Evolutionary conservation across 92 coral and sea anemone species (phyloP).

Genomic region (Plumapathes pennacea): DNA sequence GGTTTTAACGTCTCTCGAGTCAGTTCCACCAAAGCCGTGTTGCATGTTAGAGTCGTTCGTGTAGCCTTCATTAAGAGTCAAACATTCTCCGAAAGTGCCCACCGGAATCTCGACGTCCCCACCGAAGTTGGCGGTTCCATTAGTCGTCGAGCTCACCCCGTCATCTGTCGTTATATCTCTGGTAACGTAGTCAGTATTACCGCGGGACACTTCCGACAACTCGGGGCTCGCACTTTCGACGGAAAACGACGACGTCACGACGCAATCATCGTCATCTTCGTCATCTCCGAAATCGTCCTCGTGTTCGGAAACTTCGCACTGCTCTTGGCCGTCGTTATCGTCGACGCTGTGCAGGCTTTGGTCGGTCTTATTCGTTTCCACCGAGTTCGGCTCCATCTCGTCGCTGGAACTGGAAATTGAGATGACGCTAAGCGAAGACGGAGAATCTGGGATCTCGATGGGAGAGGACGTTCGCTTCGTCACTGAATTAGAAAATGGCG

Average conservation of each 20-base stretch:
- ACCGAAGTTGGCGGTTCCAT: conserved; percentile 40
- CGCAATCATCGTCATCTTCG: conserved; percentile 79
- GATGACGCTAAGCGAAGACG: conserved; percentile 91
- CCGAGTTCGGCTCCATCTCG: conserved; percentile 82
- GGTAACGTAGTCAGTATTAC: conserved; percentile 1
- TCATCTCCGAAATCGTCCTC: conserved; percentile 85
- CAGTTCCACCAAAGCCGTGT: too few relatives aligned
- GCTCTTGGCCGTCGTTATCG: conserved; percentile 45
- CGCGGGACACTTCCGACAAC: conserved; percentile 35
- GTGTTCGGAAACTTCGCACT: conserved; percentile 29
- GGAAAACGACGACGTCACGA: conserved; percentile 88
- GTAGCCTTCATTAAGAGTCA: conserved; percentile 12
- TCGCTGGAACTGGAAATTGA: conserved; percentile 98
- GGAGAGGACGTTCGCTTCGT: conserved; percentile 88
- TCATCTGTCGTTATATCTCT: conserved; percentile 50
- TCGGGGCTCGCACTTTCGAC: conserved; percentile 79
- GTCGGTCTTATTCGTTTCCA: conserved; percentile 60
- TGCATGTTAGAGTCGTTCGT: conserved; percentile 36
- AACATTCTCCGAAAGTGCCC: conserved; percentile 7
- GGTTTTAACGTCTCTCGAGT: conserved; percentile 6
- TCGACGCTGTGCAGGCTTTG: conserved; percentile 41
- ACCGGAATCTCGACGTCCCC: conserved; percentile 18
- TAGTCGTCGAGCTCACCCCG: conserved; percentile 68
- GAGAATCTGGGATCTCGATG: conserved; percentile 93
- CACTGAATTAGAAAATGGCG: conserved; percentile 20